Conservation (phyloP, 2,888 invertebrate genomes). For the Ferdinandea cuprea region DNA sequence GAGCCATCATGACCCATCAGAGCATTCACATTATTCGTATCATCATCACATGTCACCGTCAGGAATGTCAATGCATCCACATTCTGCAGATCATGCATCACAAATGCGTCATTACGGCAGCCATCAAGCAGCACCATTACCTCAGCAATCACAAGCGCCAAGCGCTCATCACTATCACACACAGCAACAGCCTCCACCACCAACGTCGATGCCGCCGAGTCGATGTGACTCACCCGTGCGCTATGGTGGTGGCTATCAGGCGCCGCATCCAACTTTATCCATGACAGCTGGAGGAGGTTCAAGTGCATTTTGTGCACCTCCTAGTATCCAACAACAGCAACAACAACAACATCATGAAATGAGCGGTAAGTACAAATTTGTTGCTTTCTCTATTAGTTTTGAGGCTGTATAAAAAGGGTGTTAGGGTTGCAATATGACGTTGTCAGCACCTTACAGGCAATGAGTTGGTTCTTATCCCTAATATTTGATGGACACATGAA, state of each 20-base stretch:
- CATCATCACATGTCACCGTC: slow-evolving; percentile 80
- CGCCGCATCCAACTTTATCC: slow-evolving; percentile 78
- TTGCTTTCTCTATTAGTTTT: slow-evolving; percentile 25
- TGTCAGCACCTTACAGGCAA: slow-evolving; percentile 32
- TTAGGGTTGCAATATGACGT: slow-evolving; percentile 1
- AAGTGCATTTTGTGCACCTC: slow-evolving; percentile 83
- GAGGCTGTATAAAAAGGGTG: not conserved
- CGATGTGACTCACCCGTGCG: slow-evolving; percentile 63
- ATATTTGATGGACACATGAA: slow-evolving; percentile 10
- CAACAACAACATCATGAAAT: slow-evolving; percentile 76
- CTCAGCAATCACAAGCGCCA: slow-evolving; percentile 53
- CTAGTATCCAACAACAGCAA: slow-evolving; percentile 80
- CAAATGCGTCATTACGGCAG: slow-evolving; percentile 75
- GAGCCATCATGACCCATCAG: slow-evolving; percentile 68
- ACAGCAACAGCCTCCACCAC: slow-evolving; percentile 77
- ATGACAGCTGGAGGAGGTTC: slow-evolving; percentile 79
- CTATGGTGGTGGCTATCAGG: slow-evolving; percentile 59
- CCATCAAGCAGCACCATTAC: slow-evolving; percentile 60
- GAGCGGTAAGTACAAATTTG: slow-evolving; percentile 75
- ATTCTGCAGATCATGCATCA: slow-evolving; percentile 78
- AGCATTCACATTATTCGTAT: slow-evolving; percentile 74
- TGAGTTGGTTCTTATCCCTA: not conserved
- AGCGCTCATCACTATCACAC: slow-evolving; percentile 77
- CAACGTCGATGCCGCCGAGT: slow-evolving; percentile 75
- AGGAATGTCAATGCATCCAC: slow-evolving; percentile 76